A percentile compares a stretch with the other conserved stretches of the same genome.
phyloP scores from a whole-genome alignment of 2,113 vertebrate genomes.

The Chloebia gouldiae region DNA sequence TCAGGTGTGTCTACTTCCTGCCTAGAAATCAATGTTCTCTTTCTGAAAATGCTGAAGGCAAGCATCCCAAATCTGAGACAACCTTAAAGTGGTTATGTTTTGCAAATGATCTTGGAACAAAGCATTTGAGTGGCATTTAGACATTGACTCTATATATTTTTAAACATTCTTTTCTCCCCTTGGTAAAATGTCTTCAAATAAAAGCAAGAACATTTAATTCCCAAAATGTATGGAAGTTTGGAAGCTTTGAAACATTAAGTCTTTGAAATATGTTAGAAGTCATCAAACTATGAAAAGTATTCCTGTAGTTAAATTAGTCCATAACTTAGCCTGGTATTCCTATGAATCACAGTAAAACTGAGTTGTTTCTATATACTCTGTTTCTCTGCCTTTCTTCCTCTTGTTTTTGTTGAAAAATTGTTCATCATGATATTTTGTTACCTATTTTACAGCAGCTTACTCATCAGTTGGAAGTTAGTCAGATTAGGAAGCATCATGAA shows the following conservation, averaged over 20 bases:
- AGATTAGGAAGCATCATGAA: conserved; percentile 68
- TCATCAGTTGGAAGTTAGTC: conserved; percentile 72
- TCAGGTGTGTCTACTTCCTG: neutral
- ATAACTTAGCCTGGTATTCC: neutral
- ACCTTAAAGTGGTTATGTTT: neutral
- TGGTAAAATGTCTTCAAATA: neutral
- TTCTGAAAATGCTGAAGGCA: neutral
- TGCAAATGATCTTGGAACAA: neutral
- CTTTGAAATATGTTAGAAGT: neutral
- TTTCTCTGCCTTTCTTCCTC: neutral
- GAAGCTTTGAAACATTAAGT: neutral
- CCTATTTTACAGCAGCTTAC: conserved; percentile 26
- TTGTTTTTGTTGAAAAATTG: neutral
- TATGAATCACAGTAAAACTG: neutral
- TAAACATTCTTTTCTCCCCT: neutral
- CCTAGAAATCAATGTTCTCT: neutral
- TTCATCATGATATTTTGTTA: neutral
- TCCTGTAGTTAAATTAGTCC: neutral
- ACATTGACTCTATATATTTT: neutral
- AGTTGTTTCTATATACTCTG: neutral
- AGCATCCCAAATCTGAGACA: neutral
- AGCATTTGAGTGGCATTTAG: neutral
- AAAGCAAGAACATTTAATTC: neutral
- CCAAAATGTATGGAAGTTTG: neutral
- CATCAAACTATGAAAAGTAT: neutral